Conservation (phyloP, 2,797 vertebrate genomes). For the Meda fulgida region DNA sequence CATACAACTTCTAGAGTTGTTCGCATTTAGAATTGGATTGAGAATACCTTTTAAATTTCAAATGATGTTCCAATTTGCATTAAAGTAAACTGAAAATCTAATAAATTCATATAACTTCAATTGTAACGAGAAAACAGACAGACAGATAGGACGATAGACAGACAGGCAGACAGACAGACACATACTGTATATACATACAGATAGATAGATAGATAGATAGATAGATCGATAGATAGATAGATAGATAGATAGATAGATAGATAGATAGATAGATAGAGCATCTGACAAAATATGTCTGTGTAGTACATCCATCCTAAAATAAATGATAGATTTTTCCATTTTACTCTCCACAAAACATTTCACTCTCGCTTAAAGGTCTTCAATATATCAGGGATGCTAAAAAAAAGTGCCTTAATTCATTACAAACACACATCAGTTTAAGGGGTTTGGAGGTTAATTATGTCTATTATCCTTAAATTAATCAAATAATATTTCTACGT, state of each 20-base stretch:
- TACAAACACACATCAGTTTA: slow-evolving; percentile 35
- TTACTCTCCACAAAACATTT: slow-evolving; percentile 15
- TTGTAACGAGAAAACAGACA: background rate
- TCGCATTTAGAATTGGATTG: slow-evolving; percentile 26
- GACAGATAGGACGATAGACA: background rate
- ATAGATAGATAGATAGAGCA: no score
- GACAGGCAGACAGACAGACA: background rate
- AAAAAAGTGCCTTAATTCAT: slow-evolving; percentile 27
- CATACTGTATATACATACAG: no score
- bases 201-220: no score
- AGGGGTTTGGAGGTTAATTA: slow-evolving; percentile 50
- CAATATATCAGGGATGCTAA: slow-evolving; percentile 33
- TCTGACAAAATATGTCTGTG: no score
- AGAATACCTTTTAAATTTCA: background rate
- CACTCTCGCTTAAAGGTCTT: slow-evolving; percentile 13
- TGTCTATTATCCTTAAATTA: slow-evolving; percentile 52
- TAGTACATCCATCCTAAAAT: slow-evolving; percentile 18
- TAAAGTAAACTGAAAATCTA: background rate
- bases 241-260: no score
- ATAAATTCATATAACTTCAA: background rate
- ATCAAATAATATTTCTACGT: slow-evolving; percentile 25
- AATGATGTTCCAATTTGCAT: background rate
- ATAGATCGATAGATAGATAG: no score
- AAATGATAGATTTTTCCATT: slow-evolving; percentile 33
- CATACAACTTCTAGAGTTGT: slow-evolving; percentile 9